Evolutionary conservation across 2,113 vertebrate species (phyloP).

Genomic region (Rhynchomys soricoides): DNA sequence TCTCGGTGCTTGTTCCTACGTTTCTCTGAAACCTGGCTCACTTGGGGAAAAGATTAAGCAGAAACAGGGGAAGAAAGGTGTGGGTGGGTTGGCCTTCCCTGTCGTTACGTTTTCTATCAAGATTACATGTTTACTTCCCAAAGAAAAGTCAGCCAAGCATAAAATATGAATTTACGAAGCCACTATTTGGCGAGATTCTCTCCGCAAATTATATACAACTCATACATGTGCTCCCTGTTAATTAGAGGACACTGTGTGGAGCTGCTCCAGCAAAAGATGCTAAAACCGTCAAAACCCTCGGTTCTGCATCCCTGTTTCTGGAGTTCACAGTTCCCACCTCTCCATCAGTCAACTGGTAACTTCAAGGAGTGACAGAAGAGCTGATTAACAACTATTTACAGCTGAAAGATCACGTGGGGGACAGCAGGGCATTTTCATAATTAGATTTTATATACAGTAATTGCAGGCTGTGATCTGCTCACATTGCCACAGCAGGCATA

Average conservation of each 20-base stretch:
- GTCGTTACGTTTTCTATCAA: conserved; percentile 61
- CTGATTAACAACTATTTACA: background rate
- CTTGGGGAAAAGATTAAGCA: conserved; percentile 34
- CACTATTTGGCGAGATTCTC: conserved; percentile 6
- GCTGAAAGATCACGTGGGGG: background rate
- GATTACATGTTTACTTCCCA: conserved; percentile 65
- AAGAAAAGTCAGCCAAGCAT: conserved; percentile 63
- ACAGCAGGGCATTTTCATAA: background rate
- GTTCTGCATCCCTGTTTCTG: background rate
- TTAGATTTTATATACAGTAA: background rate
- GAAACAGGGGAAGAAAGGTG: conserved; percentile 41
- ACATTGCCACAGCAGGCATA: background rate
- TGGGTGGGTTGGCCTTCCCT: conserved; percentile 36
- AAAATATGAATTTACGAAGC: conserved; percentile 61
- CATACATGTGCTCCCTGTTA: conserved; percentile 60
- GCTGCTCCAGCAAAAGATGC: conserved; percentile 39
- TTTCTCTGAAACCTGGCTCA: background rate
- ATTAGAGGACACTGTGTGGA: conserved; percentile 50
- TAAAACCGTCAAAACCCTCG: conserved; percentile 34
- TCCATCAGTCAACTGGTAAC: background rate
- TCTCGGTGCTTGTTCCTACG: background rate
- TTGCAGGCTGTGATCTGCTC: background rate
- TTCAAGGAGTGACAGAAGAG: background rate
- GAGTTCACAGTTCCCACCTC: background rate
- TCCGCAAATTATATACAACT: conserved; percentile 54